Conservation (phyloP, 2,113 vertebrate genomes). For the Myotis brandtii region DNA sequence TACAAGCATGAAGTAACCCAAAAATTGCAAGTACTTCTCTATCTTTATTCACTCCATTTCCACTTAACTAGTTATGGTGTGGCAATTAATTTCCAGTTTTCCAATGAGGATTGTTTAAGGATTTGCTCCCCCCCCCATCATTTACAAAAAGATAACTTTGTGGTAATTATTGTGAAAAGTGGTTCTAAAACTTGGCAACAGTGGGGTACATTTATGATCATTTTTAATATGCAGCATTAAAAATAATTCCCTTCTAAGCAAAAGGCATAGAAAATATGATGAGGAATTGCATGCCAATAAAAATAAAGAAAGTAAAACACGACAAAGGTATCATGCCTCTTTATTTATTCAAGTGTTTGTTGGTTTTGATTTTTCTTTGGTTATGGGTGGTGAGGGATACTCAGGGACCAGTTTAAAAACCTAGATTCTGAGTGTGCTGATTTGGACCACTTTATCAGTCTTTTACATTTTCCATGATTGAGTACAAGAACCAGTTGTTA, state of each 20-base stretch:
- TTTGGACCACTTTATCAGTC: slow-evolving; percentile 68
- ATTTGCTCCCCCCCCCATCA: slow-evolving; percentile 2
- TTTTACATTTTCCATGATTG: slow-evolving; percentile 49
- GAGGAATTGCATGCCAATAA: background rate
- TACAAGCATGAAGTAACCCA: background rate
- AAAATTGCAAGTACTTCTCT: background rate
- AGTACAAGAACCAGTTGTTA: slow-evolving; percentile 57
- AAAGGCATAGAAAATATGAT: background rate
- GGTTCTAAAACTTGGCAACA: slow-evolving; percentile 7
- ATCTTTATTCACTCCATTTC: slow-evolving; percentile 38
- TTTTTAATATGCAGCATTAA: slow-evolving; percentile 50
- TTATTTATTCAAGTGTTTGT: background rate
- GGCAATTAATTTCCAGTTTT: slow-evolving; percentile 58
- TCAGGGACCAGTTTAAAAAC: slow-evolving; percentile 64
- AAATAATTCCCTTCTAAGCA: slow-evolving; percentile 54
- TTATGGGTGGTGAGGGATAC: background rate
- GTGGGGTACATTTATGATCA: background rate
- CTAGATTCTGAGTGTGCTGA: slow-evolving; percentile 66
- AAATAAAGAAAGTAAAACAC: background rate
- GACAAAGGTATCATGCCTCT: background rate
- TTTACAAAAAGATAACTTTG: slow-evolving; percentile 53
- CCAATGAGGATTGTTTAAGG: slow-evolving; percentile 24
- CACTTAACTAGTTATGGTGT: slow-evolving; percentile 22
- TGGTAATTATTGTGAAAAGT: slow-evolving; percentile 14
- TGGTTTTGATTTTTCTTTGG: background rate